Evolutionary conservation across 2,888 invertebrate species (phyloP).

Genomic region (Isotomurus palustris): DNA sequence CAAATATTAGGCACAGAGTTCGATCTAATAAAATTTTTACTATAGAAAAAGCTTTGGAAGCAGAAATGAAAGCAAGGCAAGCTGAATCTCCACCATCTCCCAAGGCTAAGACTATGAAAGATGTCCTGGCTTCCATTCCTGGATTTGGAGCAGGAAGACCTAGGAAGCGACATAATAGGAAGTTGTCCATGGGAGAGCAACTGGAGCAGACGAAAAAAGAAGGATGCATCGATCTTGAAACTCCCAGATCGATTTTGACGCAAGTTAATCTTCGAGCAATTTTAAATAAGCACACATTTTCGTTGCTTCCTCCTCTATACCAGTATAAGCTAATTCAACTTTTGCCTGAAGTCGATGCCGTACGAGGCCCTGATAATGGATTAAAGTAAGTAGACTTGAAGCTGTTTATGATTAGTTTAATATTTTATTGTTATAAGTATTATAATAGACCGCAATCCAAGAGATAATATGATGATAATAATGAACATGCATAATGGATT

Average conservation of each 20-base stretch:
- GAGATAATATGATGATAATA: not conserved
- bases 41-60: slow-evolving; percentile 16
- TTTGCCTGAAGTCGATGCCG: slow-evolving; percentile 82
- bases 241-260: slow-evolving; percentile 90
- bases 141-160: slow-evolving; percentile 77
- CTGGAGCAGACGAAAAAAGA: slow-evolving; percentile 80
- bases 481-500: not conserved
- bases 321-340: slow-evolving; percentile 89
- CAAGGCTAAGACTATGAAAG: slow-evolving; percentile 70
- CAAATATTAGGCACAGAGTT: not conserved
- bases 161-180: slow-evolving; percentile 71
- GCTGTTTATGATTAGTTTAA: too few relatives aligned
- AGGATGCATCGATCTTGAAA: slow-evolving; percentile 90
- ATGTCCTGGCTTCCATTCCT: slow-evolving; percentile 80
- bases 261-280: slow-evolving; percentile 85
- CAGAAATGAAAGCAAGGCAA: slow-evolving; percentile 12
- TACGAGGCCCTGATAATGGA: slow-evolving; percentile 50
- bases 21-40: not conserved
- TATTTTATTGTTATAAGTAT: too few relatives aligned
- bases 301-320: slow-evolving; percentile 76
- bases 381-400: slow-evolving; percentile 48
- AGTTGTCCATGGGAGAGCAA: slow-evolving; percentile 85
- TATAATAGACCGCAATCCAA: too few relatives aligned
- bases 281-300: slow-evolving; percentile 85
- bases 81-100: slow-evolving; percentile 37